A percentile compares a stretch with the other conserved stretches of the same genome.
Evolutionary conservation across 2,888 invertebrate species (phyloP).

Genomic region (Apotomis betuletana): DNA sequence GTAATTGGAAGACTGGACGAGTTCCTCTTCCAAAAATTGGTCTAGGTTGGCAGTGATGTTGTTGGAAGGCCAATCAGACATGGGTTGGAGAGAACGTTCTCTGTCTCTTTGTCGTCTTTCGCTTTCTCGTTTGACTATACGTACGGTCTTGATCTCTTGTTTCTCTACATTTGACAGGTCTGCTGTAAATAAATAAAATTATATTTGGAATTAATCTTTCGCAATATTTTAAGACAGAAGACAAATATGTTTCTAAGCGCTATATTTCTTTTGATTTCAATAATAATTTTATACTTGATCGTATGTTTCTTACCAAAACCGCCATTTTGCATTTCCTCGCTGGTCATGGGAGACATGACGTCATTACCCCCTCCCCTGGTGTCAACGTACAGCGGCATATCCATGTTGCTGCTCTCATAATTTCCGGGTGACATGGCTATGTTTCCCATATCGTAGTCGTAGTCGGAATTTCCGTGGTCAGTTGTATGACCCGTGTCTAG

Average conservation of each 20-base stretch:
- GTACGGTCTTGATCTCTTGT: slow-evolving; percentile 95
- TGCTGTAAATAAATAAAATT: slow-evolving; percentile 68
- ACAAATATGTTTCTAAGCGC: no score
- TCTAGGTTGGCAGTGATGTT: slow-evolving; percentile 74
- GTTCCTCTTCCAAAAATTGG: slow-evolving; percentile 78
- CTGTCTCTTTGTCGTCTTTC: slow-evolving; percentile 92
- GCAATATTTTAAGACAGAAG: not conserved
- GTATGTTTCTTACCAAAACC: slow-evolving; percentile 64
- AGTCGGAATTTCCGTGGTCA: slow-evolving; percentile 85
- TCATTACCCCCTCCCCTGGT: slow-evolving; percentile 76
- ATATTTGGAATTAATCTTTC: no score
- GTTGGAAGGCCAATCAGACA: slow-evolving; percentile 75
- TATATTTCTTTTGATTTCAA: no score
- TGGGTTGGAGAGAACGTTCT: slow-evolving; percentile 85
- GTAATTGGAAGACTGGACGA: slow-evolving; percentile 70
- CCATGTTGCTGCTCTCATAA: slow-evolving; percentile 65
- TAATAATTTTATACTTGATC: not conserved
- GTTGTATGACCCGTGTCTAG: slow-evolving; percentile 91
- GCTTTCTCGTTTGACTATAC: slow-evolving; percentile 96
- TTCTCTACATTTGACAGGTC: slow-evolving; percentile 90
- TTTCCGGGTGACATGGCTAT: slow-evolving; percentile 64
- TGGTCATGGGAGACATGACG: slow-evolving; percentile 69
- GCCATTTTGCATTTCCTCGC: slow-evolving; percentile 71
- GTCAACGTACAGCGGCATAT: slow-evolving; percentile 88
- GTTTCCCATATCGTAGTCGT: slow-evolving; percentile 62